Conservation (phyloP, 2,888 invertebrate species). For the Malachius bipustulatus region DNA sequence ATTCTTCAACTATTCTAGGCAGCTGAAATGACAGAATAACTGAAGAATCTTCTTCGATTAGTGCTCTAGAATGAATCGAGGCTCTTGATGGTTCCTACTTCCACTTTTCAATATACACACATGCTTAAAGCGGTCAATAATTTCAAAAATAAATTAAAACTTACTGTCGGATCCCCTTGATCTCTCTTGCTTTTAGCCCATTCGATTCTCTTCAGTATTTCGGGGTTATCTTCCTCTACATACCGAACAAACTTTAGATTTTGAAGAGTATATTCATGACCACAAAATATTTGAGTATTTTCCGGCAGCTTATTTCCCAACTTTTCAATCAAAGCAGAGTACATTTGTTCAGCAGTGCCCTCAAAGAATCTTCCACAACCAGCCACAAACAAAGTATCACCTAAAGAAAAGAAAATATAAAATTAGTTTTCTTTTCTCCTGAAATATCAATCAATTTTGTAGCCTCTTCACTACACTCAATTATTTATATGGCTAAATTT, state of each 20-base stretch:
- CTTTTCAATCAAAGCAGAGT: slow-evolving; percentile 65
- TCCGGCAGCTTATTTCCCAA: slow-evolving; percentile 73
- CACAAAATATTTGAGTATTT: slow-evolving; percentile 86
- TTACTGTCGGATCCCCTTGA: slow-evolving; percentile 62
- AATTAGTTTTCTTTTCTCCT: too few relatives aligned
- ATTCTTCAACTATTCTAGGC: too few relatives aligned
- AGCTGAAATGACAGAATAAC: too few relatives aligned
- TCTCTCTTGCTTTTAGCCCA: slow-evolving; percentile 60
- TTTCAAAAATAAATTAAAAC: slow-evolving; percentile 10
- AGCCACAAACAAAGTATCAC: slow-evolving; percentile 91
- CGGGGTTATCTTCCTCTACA: slow-evolving; percentile 75
- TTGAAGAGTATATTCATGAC: slow-evolving; percentile 89
- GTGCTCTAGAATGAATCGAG: too few relatives aligned
- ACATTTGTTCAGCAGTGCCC: slow-evolving; percentile 93
- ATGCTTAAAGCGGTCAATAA: too few relatives aligned
- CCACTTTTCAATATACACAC: too few relatives aligned
- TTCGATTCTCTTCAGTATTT: slow-evolving; percentile 52
- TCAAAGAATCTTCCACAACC: slow-evolving; percentile 98
- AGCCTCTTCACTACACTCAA: too few relatives aligned
- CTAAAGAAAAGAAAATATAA: slow-evolving; percentile 38
- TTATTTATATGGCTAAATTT: too few relatives aligned
- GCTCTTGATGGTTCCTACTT: too few relatives aligned
- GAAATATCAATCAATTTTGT: too few relatives aligned
- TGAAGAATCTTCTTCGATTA: too few relatives aligned
- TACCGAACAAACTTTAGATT: slow-evolving; percentile 80